A percentile compares a stretch with the other conserved stretches of the same genome.
Conservation (phyloP, 2,888 invertebrate genomes). For the Leptothorax acervorum region DNA sequence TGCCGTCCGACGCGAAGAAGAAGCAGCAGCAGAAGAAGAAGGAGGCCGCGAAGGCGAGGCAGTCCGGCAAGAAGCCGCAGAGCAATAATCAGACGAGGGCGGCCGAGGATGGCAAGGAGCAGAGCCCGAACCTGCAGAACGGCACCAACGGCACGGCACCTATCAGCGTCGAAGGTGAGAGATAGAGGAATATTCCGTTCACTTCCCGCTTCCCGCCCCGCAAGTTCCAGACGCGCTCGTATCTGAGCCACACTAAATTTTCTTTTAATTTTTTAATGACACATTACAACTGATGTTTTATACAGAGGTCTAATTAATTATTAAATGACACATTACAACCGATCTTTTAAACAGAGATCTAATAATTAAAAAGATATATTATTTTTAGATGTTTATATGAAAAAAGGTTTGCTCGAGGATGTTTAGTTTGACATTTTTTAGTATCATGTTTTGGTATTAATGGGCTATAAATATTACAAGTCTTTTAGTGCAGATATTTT, state of each 20-base stretch:
- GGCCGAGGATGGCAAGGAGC: conserved; percentile 87
- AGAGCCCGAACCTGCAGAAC: conserved; percentile 85
- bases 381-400: background rate
- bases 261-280: background rate
- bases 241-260: background rate
- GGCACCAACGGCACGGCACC: conserved; percentile 86
- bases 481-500: background rate
- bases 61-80: conserved; percentile 83
- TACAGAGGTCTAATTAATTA: background rate
- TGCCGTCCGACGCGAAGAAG: conserved; percentile 99
- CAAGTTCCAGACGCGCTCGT: background rate
- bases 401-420: background rate
- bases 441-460: background rate
- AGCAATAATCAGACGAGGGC: conserved; percentile 81
- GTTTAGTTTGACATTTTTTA: background rate
- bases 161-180: conserved; percentile 91
- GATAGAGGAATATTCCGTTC: background rate
- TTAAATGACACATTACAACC: background rate
- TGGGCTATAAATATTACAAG: background rate
- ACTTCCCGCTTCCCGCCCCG: background rate
- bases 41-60: conserved; percentile 94
- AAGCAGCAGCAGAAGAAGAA: conserved; percentile 99
- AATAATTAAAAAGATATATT: background rate
- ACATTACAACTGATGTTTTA: background rate
- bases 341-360: background rate